phyloP scores from a whole-genome alignment of 2,113 vertebrate species.

The Eulacestoma nigropectus region DNA sequence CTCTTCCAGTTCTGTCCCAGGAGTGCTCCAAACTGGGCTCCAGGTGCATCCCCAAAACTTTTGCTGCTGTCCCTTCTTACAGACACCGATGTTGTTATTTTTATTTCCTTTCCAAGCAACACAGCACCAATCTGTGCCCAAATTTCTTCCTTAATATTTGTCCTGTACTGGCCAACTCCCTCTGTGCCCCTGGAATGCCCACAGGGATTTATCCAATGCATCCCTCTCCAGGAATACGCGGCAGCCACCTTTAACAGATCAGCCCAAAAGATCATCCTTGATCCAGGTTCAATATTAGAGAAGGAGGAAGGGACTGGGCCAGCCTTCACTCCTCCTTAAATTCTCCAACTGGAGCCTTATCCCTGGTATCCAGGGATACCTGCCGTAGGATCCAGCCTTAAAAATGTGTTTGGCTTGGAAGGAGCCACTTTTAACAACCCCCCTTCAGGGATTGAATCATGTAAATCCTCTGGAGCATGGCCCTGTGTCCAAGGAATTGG shows the following conservation, averaged over 20 bases:
- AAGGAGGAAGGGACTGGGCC: neutral
- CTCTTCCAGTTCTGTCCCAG: neutral
- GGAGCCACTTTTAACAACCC: neutral
- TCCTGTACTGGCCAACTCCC: neutral
- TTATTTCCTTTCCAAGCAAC: neutral
- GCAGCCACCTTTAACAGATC: neutral
- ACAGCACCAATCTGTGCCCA: neutral
- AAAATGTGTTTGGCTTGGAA: conserved; percentile 14
- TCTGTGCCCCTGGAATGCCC: neutral
- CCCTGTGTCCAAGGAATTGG: neutral
- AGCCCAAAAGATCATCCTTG: neutral
- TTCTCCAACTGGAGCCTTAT: neutral
- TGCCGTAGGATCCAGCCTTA: neutral
- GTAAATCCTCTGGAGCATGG: neutral
- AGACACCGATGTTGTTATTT: neutral
- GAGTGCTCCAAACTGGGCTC: neutral
- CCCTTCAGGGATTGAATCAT: neutral
- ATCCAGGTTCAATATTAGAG: neutral
- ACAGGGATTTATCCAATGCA: neutral
- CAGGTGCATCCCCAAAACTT: neutral
- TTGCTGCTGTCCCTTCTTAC: neutral
- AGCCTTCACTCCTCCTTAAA: neutral
- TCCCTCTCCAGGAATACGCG: neutral
- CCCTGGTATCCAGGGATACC: neutral
- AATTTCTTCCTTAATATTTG: neutral